These are phyloP conservation scores for Trematomus bernacchii DNA, from an alignment of 2,797 vertebrate species.

Conservation along the genomic window DNA sequence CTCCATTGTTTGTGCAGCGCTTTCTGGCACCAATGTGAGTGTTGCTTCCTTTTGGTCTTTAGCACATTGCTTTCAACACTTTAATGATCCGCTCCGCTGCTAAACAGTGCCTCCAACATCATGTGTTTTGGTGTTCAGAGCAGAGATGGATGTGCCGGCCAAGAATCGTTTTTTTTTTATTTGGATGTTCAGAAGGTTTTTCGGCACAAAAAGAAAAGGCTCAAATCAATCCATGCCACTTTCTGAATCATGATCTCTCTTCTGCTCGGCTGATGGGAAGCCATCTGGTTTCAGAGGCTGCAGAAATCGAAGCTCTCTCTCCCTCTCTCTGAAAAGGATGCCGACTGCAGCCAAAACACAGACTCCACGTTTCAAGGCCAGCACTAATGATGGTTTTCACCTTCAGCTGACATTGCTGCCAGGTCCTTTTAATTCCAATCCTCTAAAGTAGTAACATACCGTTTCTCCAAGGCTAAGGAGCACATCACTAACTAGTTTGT, in stretches of 20 bases:
- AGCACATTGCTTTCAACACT: background rate
- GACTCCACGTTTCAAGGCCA: conserved; percentile 6
- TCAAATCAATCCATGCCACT: conserved; percentile 18
- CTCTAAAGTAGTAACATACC: background rate
- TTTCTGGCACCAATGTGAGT: background rate
- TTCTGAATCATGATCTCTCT: conserved; percentile 29
- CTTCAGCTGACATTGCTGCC: conserved; percentile 32
- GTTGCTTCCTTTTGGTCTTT: conserved; percentile 5
- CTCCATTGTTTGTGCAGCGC: background rate
- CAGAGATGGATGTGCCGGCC: background rate
- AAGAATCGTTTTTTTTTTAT: background rate
- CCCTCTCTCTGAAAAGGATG: conserved; percentile 17
- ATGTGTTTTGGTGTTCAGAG: background rate
- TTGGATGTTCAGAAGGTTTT: background rate
- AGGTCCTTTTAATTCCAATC: background rate
- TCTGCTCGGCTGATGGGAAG: conserved; percentile 15
- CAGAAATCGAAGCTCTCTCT: conserved; percentile 51
- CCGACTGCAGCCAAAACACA: conserved; percentile 15
- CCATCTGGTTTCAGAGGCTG: conserved; percentile 47
- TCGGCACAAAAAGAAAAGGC: conserved; percentile 3
- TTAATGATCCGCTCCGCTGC: background rate
- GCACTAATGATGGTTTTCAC: conserved; percentile 41
- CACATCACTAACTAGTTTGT: background rate
- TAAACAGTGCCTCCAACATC: background rate
- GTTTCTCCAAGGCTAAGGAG: too few species aligned